Evolutionary conservation across 2,797 vertebrate species (phyloP), one percentile per base, ranked within the genome.

Genomic region (Melanotaenia nigrans): DNA sequence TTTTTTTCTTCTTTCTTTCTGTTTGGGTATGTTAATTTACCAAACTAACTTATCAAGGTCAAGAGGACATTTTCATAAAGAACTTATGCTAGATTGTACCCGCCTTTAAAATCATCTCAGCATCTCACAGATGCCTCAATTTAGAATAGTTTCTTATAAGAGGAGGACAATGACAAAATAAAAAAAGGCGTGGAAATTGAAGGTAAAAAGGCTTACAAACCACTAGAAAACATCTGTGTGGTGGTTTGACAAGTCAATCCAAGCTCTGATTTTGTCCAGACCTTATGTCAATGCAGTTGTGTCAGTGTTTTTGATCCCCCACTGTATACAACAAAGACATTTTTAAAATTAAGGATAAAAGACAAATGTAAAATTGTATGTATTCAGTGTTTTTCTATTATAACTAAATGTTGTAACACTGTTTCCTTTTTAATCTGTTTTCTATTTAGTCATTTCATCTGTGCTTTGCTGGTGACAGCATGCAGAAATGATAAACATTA

Each of bases 401-500:
- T 36, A 13, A 5, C 14, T 16, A 0, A 10, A 54, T 38, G 60
- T 54, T 64, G 3, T 61, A 53, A 22, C 1, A 18, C 18, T 51
- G 8, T 18, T 40, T 72, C 59, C 20, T 56, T 61, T 38, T 8
- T 20, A 59, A 71, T 47, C 13, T 3, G 16, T 32, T 60, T 33
- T 49, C 56, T 35, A 2, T 71, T 51, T 9, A n/a, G 45, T 63
- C 60, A 42, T 47, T 4, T 45, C 16, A 47, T 70, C 54, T 58
- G 54, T 38, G 1, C 64, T 30, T 25, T 56, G 56, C 49, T 36
- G 49, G 65, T 61, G 60, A 84, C 73, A 51, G 69, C 79, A 40
- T 59, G 55, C 61, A 71, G 59, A 74, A 61, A 60, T 63, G 69
- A 47, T n/a, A 36, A 14, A 42, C 75, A 76, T 87, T 73, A 87